Evolutionary conservation across 2,888 invertebrate genomes (phyloP), one percentile per base, ranked within the genome.

Genomic region (Synanthedon myopaeformis): DNA sequence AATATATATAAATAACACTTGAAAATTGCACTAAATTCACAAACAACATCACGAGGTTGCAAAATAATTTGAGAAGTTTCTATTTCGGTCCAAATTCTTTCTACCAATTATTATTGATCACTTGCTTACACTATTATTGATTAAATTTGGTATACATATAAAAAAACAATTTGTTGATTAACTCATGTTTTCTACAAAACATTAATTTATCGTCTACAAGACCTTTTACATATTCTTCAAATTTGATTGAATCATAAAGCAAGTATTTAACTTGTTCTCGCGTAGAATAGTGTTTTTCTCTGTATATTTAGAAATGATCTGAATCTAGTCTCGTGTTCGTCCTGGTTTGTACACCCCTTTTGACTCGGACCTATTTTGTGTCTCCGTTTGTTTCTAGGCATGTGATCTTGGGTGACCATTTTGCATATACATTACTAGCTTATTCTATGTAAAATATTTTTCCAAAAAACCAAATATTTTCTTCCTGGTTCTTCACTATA

Each of bases 261-360:
- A 57, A 56, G 51, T 53, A 61, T 65, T 66, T 73, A 66, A 73
- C 73, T 76, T 74, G 69, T 79, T 75, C 76, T 72, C 66, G 57
- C 51, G 76, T 79, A 80, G 80, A 60, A 59, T 70, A 75, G 72
- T 63, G 63, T 60, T 69, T 6, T 66, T 65, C 61, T 70, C 61
- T 71, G 62, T 73, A 56, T 63, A 64, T 70, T 69, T 81, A 79
- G 74, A 65, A 65, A 74, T 77, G 74, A 61, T 64, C 64, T 69
- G 65, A 66, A 68, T 57, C 57, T 72, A 72, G 64, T 59, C 71
- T 67, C 62, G 62, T 75, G 70, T 76, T 63, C 64, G 70, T 75
- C 68, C 70, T 67, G 64, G 65, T 45, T 52, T 75, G 70, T 78
- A 68, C 71, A 62, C 64, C 68, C 58, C 71, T 65, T 70, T 61